phyloP scores from a whole-genome alignment of 2,888 invertebrate species.

The Siphlonurus alternatus region DNA sequence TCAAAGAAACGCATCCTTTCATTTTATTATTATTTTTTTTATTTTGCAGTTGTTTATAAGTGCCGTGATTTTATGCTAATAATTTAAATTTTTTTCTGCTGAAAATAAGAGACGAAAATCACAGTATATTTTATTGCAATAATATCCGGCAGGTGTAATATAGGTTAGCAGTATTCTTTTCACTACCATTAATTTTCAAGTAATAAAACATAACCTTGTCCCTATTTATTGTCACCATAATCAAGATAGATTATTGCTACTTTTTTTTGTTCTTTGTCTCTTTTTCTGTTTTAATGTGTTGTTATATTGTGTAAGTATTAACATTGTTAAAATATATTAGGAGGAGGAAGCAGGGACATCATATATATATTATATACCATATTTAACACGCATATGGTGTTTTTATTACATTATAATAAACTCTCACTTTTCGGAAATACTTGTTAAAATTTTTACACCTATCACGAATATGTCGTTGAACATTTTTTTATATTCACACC shows the following conservation, averaged over 20 bases:
- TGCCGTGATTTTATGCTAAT: not conserved
- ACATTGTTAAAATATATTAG: too few relatives aligned
- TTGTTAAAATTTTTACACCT: not conserved
- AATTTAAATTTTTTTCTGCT: not conserved
- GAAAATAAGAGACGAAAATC: not conserved
- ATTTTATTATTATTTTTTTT: not conserved
- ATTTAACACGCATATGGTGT: not conserved
- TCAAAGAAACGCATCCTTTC: not conserved
- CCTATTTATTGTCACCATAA: too few relatives aligned
- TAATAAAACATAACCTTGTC: too few relatives aligned
- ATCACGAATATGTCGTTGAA: not conserved
- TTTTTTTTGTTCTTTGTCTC: too few relatives aligned
- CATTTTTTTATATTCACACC: not conserved
- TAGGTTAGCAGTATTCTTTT: not conserved
- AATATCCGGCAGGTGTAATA: not conserved
- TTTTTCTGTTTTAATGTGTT: too few relatives aligned
- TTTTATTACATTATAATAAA: not conserved
- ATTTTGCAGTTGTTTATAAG: not conserved
- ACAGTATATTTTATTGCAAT: not conserved
- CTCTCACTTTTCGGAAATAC: not conserved
- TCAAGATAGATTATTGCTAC: too few relatives aligned
- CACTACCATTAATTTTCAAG: not conserved
- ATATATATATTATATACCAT: too few relatives aligned
- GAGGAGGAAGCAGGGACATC: too few relatives aligned
- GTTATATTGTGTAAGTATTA: too few relatives aligned